A percentile compares a stretch with the other conserved stretches of the same genome.
Evolutionary conservation across 2,113 vertebrate genomes (phyloP).

Genomic region (Mirounga angustirostris): DNA sequence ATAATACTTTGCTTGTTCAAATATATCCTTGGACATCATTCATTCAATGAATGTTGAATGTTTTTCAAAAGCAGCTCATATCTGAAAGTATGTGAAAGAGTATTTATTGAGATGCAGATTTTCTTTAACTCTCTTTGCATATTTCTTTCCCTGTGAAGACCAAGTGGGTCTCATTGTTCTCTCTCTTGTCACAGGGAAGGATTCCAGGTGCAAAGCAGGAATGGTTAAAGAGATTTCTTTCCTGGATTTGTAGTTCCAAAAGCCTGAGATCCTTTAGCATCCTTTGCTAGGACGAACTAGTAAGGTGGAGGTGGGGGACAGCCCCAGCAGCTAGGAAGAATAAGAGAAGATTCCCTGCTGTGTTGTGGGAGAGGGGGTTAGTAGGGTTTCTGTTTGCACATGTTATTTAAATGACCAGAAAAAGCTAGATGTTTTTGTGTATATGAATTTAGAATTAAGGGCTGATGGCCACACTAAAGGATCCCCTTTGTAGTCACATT

Average conservation of each 20-base stretch:
- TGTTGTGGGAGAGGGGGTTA: background rate
- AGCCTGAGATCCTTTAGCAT: background rate
- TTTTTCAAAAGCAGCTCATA: background rate
- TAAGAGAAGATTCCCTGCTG: background rate
- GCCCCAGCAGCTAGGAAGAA: background rate
- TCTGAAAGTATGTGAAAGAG: background rate
- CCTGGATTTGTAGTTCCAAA: background rate
- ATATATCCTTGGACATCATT: background rate
- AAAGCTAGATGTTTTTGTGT: background rate
- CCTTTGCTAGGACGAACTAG: background rate
- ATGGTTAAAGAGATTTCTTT: background rate
- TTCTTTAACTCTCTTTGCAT: background rate
- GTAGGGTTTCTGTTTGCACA: background rate
- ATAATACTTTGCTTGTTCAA: background rate
- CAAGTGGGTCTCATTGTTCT: background rate
- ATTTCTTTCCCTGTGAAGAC: background rate
- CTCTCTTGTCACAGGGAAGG: background rate
- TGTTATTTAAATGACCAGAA: background rate
- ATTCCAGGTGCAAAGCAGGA: slow-evolving; percentile 34
- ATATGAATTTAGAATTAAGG: background rate
- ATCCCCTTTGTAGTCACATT: background rate
- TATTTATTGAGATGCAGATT: background rate
- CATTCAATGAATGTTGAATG: background rate
- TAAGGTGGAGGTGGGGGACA: fast-evolving
- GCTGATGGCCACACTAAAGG: background rate